Conservation (phyloP, 2,888 invertebrate genomes). For the Opisthograptis luteolata region DNA sequence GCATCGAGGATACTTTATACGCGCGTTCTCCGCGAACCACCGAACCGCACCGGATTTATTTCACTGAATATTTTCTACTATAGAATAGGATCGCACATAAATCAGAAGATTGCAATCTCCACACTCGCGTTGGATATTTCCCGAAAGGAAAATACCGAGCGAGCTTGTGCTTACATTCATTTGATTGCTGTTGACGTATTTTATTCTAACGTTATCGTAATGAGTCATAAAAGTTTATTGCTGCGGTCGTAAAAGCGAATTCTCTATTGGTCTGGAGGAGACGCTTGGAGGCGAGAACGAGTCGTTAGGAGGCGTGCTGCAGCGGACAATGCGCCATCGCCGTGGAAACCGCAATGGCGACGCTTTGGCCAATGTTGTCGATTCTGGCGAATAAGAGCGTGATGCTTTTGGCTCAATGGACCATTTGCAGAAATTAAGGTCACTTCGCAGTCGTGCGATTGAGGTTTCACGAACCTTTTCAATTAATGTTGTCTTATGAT, state of each 20-base stretch:
- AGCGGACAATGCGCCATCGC: conserved; percentile 40
- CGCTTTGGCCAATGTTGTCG: conserved; percentile 29
- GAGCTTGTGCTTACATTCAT: conserved; percentile 52
- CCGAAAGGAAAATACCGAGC: conserved; percentile 49
- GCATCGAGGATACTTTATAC: conserved; percentile 58
- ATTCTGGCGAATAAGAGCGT: conserved; percentile 30
- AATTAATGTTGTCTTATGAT: background rate
- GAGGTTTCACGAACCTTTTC: background rate
- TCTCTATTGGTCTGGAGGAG: conserved; percentile 55
- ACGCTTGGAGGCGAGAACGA: conserved; percentile 43
- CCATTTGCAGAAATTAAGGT: conserved; percentile 37
- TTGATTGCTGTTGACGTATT: conserved; percentile 64
- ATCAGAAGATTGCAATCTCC: conserved; percentile 58
- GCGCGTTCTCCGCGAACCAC: conserved; percentile 47
- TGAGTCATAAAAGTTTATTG: conserved; percentile 73
- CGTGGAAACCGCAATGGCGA: conserved; percentile 23
- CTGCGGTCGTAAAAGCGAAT: conserved; percentile 64
- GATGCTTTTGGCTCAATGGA: conserved; percentile 23
- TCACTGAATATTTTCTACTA: conserved; percentile 57
- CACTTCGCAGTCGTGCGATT: conserved; percentile 8
- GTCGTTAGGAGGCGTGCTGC: conserved; percentile 33
- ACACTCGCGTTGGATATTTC: conserved; percentile 55
- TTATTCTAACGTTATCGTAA: conserved; percentile 73
- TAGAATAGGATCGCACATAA: conserved; percentile 53
- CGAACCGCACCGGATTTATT: conserved; percentile 69